These are phyloP conservation scores for Pteromalus puparum DNA, from an alignment of 1,140 invertebrate species.

Conservation along the genomic window DNA sequence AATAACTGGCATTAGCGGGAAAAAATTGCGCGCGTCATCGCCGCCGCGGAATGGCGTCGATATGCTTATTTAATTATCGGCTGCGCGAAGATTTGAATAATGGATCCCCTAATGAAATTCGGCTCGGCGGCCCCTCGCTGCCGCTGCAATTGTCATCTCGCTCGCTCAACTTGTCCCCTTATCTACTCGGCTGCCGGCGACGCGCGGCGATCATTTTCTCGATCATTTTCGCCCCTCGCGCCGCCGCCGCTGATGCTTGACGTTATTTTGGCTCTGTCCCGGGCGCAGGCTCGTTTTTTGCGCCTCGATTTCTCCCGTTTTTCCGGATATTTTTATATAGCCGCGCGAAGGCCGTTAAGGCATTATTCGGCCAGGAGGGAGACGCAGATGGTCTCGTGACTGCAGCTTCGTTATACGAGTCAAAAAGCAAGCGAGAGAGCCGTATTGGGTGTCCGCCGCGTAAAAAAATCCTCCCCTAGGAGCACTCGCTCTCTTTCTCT, in stretches of 20 bases:
- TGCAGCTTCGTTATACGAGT: constrained; percentile 24
- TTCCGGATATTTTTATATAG: constrained; percentile 36
- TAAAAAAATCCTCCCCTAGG: constrained; percentile 57
- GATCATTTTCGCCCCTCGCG: constrained; percentile 14
- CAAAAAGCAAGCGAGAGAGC: not conserved
- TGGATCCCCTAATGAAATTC: constrained; percentile 42
- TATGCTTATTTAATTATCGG: constrained; percentile 41
- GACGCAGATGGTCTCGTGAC: constrained; percentile 22
- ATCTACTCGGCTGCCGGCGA: constrained; percentile 36
- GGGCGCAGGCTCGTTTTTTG: constrained; percentile 34
- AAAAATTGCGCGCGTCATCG: constrained; percentile 4
- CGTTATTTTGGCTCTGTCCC: constrained; percentile 30
- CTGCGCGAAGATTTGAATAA: constrained; percentile 40
- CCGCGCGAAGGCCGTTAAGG: not conserved
- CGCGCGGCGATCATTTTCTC: constrained; percentile 11
- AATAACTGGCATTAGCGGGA: constrained; percentile 19
- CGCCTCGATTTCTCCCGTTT: constrained; percentile 38
- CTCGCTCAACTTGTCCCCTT: constrained; percentile 6
- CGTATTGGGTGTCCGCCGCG: constrained; percentile 51
- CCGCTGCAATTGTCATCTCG: constrained; percentile 19
- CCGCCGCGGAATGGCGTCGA: not conserved
- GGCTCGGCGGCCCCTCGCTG: not conserved
- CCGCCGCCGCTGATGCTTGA: constrained; percentile 17
- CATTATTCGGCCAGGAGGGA: constrained; percentile 10
- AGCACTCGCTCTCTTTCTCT: constrained; percentile 13